phyloP scores from a whole-genome alignment of 2,797 vertebrate genomes.

The Cephalopachus bancanus region DNA sequence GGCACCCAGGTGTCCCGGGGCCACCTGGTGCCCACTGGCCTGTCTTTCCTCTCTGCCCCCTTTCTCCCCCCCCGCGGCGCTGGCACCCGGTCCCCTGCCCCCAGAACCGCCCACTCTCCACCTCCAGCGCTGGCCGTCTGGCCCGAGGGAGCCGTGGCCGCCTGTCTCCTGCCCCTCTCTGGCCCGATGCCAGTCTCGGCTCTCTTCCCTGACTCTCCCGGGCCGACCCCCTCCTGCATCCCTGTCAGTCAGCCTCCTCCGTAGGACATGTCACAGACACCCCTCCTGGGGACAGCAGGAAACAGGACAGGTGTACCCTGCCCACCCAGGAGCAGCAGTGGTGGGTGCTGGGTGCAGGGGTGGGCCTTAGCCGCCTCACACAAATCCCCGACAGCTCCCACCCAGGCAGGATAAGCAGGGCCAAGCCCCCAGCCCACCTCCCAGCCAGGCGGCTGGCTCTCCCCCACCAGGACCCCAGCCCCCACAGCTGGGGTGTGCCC shows the following conservation, averaged over 20 bases:
- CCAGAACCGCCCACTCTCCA: neutral
- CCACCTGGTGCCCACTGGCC: rapidly evolving
- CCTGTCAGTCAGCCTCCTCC: no score
- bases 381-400: neutral
- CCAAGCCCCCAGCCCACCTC: neutral
- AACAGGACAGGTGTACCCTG: neutral
- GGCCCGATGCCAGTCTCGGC: neutral
- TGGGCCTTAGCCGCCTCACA: no score
- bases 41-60: neutral
- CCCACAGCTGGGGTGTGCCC: neutral
- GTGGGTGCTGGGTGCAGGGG: no score
- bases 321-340: neutral
- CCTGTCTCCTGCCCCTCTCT: neutral
- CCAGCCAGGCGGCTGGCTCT: neutral
- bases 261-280: no score
- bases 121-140: neutral
- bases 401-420: neutral
- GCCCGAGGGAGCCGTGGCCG: neutral
- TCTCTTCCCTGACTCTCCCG: neutral
- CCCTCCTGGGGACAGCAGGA: neutral
- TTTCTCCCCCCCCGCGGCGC: neutral
- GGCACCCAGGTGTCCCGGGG: no score
- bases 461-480: neutral
- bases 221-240: neutral
- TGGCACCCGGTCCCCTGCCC: neutral